Evolutionary conservation across 2,888 invertebrate species (phyloP).

Genomic region (Ashinkailepas kermadecensis): DNA sequence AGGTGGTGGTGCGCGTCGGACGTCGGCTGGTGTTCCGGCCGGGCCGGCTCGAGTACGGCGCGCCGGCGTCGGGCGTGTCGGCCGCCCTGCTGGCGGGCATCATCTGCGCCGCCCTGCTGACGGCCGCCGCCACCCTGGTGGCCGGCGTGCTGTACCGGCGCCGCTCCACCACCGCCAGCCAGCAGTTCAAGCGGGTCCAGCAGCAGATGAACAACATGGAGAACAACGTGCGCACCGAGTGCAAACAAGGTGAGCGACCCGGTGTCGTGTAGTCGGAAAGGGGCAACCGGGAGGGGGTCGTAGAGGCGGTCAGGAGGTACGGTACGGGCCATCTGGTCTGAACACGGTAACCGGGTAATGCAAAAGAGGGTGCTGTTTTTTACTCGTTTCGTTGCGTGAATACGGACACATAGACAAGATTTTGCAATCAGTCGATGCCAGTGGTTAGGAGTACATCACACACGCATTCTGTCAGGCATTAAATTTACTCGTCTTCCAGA

Average conservation of each 20-base stretch:
- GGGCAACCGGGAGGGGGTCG: too few species aligned
- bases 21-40: slow-evolving; percentile 75
- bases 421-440: too few species aligned
- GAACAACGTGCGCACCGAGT: slow-evolving; percentile 94
- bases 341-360: too few species aligned
- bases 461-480: too few species aligned
- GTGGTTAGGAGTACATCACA: too few species aligned
- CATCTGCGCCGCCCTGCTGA: slow-evolving; percentile 70
- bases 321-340: too few species aligned
- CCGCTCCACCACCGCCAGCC: slow-evolving; percentile 89
- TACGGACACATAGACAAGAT: too few species aligned
- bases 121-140: slow-evolving; percentile 67
- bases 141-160: slow-evolving; percentile 81
- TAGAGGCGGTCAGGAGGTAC: too few species aligned
- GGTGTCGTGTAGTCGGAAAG: too few species aligned
- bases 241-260: slow-evolving; percentile 64
- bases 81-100: slow-evolving; percentile 84
- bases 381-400: too few species aligned
- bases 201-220: slow-evolving; percentile 98
- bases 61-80: slow-evolving; percentile 56
- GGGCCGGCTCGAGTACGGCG: slow-evolving; percentile 81
- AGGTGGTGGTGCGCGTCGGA: slow-evolving; percentile 74
- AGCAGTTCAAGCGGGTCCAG: slow-evolving; percentile 96
- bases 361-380: too few species aligned
- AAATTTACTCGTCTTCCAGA: too few species aligned